Percentiles rank a stretch among this genome's conserved stretches.
Conservation (phyloP, 2,888 invertebrate genomes). For the Trichogramma dendrolimi region DNA sequence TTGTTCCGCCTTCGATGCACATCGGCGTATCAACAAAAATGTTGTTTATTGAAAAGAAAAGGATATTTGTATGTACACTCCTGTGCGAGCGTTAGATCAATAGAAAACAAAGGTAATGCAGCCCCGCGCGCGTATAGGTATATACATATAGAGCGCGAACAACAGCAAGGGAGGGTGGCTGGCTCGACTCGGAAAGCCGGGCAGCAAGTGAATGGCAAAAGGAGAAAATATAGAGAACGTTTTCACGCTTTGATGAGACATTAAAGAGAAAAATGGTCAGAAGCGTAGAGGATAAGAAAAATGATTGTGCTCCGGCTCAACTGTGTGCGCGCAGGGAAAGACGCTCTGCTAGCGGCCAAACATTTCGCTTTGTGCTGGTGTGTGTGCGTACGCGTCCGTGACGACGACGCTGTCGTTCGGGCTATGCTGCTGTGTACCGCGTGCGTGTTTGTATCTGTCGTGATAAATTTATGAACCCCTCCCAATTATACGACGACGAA, state of each 20-base stretch:
- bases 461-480: conserved; percentile 29
- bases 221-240: conserved; percentile 9
- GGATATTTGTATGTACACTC: too few relatives aligned
- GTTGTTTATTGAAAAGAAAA: too few relatives aligned
- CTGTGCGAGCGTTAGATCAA: too few relatives aligned
- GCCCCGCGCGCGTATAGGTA: too few relatives aligned
- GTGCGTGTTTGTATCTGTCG: conserved; percentile 19
- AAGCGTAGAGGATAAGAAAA: conserved; percentile 21
- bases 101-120: too few relatives aligned
- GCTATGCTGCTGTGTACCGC: neutral
- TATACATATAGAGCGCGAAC: too few relatives aligned
- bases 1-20: too few relatives aligned
- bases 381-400: neutral
- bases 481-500: conserved; percentile 16
- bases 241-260: conserved; percentile 26
- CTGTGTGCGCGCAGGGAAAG: neutral
- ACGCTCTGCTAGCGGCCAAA: neutral
- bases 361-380: neutral
- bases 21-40: too few relatives aligned
- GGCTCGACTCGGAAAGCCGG: too few relatives aligned
- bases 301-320: conserved; percentile 10
- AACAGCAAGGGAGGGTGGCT: too few relatives aligned
- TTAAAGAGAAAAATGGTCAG: conserved; percentile 22
- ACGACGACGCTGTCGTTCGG: neutral
- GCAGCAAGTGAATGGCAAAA: too few relatives aligned